These are phyloP conservation scores for Temnothorax unifasciatus DNA, from an alignment of 2,888 invertebrate genomes.

Conservation along the genomic window DNA sequence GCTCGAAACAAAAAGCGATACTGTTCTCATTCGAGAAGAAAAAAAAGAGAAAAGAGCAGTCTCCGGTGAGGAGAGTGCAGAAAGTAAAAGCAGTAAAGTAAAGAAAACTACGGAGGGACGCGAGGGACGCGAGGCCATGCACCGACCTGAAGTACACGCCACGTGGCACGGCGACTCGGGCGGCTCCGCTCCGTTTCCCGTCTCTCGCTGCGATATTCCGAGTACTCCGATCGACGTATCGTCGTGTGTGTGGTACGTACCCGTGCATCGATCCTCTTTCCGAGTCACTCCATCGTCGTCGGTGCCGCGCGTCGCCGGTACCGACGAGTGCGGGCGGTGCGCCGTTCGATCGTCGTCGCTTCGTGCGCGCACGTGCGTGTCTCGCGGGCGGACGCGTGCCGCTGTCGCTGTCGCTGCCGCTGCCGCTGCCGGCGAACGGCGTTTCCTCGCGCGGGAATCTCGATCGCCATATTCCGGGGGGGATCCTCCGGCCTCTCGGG, in stretches of 20 bases:
- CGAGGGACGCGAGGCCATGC: neutral
- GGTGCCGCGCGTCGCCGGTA: conserved; percentile 3
- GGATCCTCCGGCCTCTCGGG: no score
- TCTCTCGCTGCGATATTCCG: no score
- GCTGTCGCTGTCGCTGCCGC: neutral
- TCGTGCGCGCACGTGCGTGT: conserved; percentile 37
- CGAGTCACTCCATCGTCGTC: conserved; percentile 13
- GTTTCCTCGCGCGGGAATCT: neutral
- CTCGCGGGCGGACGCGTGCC: conserved; percentile 4
- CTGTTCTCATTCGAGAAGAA: no score
- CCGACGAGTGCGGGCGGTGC: neutral
- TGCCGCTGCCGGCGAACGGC: neutral
- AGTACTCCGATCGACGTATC: no score
- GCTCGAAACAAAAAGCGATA: neutral
- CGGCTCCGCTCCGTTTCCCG: neutral
- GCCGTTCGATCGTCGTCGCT: conserved; percentile 17
- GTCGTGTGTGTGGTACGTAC: neutral
- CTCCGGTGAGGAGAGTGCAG: neutral
- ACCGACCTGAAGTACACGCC: neutral
- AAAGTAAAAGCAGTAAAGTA: neutral
- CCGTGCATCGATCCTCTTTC: conserved; percentile 13
- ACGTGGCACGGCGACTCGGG: conserved; percentile 3
- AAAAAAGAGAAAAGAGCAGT: neutral
- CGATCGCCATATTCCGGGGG: conserved; percentile 12
- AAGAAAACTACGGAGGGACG: neutral